phyloP scores from a whole-genome alignment of 2,797 vertebrate genomes.

The Arremon brunneinucha region DNA sequence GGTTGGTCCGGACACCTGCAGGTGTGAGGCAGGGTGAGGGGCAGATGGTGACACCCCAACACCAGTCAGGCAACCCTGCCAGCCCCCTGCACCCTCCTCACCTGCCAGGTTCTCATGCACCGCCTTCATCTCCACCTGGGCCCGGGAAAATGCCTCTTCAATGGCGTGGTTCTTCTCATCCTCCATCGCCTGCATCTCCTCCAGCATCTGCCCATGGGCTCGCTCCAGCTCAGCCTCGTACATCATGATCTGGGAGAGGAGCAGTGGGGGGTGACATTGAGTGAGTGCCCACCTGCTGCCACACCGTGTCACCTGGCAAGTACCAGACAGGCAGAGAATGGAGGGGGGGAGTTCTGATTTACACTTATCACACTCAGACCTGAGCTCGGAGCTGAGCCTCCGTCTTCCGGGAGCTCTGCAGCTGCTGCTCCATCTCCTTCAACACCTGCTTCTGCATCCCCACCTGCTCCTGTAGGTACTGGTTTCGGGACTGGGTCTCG shows the following conservation, averaged over 20 bases:
- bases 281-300: accelerated
- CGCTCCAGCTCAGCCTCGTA: slow-evolving; percentile 90
- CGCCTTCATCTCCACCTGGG: slow-evolving; percentile 94
- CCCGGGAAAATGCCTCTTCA: slow-evolving; percentile 88
- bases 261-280: accelerated
- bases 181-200: slow-evolving; percentile 90
- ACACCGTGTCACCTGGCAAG: accelerated
- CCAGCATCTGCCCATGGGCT: slow-evolving; percentile 87
- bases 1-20: slow-evolving; percentile 88
- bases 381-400: slow-evolving; percentile 86
- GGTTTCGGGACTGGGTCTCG: slow-evolving; percentile 83
- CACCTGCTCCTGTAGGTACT: slow-evolving; percentile 89
- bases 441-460: slow-evolving; percentile 85
- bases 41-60: too few species aligned
- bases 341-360: too few species aligned
- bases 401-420: slow-evolving; percentile 85
- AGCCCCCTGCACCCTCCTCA: slow-evolving; percentile 6
- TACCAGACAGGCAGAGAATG: accelerated
- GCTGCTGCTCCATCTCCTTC: slow-evolving; percentile 88
- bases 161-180: slow-evolving; percentile 93
- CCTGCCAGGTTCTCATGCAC: slow-evolving; percentile 95
- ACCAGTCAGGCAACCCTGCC: slow-evolving; percentile 43
- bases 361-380: slow-evolving; percentile 56
- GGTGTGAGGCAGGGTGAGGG: neutral
- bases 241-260: slow-evolving; percentile 79